phyloP scores from a whole-genome alignment of 2,113 vertebrate species.

The Callionymus lyra region DNA sequence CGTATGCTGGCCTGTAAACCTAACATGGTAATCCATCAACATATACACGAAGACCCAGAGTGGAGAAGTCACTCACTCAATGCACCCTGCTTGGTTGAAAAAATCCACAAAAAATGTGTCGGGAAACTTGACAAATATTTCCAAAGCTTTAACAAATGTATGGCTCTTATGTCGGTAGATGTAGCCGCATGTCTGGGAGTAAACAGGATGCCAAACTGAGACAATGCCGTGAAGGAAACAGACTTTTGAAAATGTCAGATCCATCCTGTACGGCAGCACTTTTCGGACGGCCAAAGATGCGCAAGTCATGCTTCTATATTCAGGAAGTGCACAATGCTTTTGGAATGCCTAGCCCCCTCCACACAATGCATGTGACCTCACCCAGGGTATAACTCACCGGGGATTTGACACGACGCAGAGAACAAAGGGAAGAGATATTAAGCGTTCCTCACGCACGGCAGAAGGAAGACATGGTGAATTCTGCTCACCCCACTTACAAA shows the following conservation, averaged over 20 bases:
- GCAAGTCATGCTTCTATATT: constrained; percentile 20
- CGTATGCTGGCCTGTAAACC: constrained; percentile 42
- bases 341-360: constrained; percentile 25
- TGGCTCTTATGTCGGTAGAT: too few relatives aligned
- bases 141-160: too few relatives aligned
- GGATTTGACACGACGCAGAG: constrained; percentile 15
- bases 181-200: constrained; percentile 26
- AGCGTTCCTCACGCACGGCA: constrained; percentile 5
- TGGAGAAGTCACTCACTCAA: too few relatives aligned
- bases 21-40: constrained; percentile 55
- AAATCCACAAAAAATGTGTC: constrained; percentile 1
- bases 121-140: neutral
- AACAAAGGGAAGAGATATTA: constrained; percentile 32
- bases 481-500: constrained; percentile 14
- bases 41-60: constrained; percentile 1
- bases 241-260: constrained; percentile 19
- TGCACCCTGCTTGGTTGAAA: too few relatives aligned
- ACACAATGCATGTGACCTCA: constrained; percentile 50
- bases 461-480: constrained; percentile 5
- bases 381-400: constrained; percentile 37
- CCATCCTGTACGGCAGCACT: constrained; percentile 14
- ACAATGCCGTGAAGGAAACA: constrained; percentile 57
- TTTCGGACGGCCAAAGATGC: constrained; percentile 35
- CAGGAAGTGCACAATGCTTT: constrained; percentile 28
- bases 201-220: constrained; percentile 54